These are phyloP conservation scores for Lepidocolaptes lacrymiger DNA, from an alignment of 2,797 vertebrate genomes.

Conservation along the genomic window DNA sequence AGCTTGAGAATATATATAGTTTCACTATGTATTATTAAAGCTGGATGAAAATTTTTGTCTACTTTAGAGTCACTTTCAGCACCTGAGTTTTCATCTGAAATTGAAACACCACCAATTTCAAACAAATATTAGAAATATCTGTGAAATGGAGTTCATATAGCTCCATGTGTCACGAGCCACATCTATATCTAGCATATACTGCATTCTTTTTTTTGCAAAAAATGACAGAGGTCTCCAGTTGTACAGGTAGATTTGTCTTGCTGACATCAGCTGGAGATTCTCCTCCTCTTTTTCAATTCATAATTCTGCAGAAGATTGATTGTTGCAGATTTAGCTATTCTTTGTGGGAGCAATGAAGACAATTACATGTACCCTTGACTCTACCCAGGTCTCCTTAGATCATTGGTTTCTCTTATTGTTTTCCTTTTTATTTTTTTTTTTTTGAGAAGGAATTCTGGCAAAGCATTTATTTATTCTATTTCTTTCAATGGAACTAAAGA, in stretches of 20 bases:
- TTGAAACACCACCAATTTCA: background rate
- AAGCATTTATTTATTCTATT: background rate
- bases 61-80: background rate
- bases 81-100: background rate
- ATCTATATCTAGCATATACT: background rate
- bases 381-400: background rate
- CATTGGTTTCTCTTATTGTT: background rate
- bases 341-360: background rate
- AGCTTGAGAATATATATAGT: background rate
- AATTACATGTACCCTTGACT: background rate
- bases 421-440: background rate
- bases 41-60: background rate
- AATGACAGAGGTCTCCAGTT: background rate
- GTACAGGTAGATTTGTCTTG: background rate
- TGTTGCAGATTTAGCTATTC: background rate
- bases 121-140: background rate
- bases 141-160: background rate
- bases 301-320: background rate
- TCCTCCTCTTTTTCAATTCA: background rate
- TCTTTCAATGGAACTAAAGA: background rate
- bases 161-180: background rate
- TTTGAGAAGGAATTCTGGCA: background rate
- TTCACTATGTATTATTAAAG: background rate
- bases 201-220: background rate
- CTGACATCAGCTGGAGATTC: background rate